These are phyloP conservation scores for Charina bottae DNA, from an alignment of 2,113 vertebrate species.

Conservation along the genomic window DNA sequence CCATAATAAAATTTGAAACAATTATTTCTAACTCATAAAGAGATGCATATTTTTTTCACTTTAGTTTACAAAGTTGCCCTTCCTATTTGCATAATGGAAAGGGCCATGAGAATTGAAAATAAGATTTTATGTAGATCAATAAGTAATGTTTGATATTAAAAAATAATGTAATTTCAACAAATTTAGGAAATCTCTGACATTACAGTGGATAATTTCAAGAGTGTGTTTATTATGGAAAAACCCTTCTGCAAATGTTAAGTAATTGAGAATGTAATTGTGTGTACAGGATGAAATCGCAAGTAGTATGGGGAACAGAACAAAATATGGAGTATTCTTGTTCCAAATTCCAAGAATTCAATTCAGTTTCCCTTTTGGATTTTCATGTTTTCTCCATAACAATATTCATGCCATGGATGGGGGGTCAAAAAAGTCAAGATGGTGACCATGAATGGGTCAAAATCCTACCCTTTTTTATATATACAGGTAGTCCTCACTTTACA, in stretches of 20 bases:
- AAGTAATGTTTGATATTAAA: background rate
- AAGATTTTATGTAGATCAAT: constrained; percentile 33
- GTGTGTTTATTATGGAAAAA: background rate
- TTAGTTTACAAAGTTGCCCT: background rate
- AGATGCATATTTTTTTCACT: background rate
- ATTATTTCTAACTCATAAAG: background rate
- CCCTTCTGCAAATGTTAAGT: background rate
- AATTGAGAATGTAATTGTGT: background rate
- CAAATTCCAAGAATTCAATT: background rate
- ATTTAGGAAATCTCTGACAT: background rate
- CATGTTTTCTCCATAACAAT: background rate
- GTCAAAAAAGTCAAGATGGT: too few species aligned
- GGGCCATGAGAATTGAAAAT: background rate
- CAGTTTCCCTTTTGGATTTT: background rate
- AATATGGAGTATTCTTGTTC: background rate
- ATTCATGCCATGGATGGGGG: background rate
- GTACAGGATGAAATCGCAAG: background rate
- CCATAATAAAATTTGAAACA: constrained; percentile 29
- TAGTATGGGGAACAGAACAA: background rate
- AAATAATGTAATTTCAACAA: background rate
- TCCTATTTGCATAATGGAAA: background rate
- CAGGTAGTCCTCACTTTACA: too few species aligned
- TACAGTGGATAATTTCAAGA: background rate
- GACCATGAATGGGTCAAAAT: too few species aligned
- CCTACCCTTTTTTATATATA: too few species aligned